Evolutionary conservation across 1,140 invertebrate genomes (phyloP), one percentile per base, ranked within the genome.

Genomic region (Drosophila sturtevanti): DNA sequence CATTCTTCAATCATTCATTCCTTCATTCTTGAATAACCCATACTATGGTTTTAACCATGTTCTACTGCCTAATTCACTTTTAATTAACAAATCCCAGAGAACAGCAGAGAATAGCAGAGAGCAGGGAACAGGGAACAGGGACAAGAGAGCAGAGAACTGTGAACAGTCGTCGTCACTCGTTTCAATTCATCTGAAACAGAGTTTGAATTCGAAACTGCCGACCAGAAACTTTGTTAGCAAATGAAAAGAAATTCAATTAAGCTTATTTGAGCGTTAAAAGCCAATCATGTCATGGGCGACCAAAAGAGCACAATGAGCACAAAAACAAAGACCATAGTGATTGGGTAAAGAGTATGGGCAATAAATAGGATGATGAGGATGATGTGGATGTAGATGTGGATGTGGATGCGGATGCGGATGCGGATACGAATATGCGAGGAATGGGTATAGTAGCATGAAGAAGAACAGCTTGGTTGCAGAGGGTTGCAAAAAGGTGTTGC

Each of bases 211-310:
- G 41, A 48, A 48, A 48, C 41, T 37, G 51, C 52, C 60, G 55
- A 70, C 34, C 51, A 72, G 72, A 87, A 90, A 90, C 86, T 81
- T 79, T 87, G 82, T 87, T 87, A 79, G 75, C 78, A 78, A 84
- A 81, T 77, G 78, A 79, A 90, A 90, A 84, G 89, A 91, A 91
- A 91, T 91, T 91, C 82, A 91, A 91, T 91, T 91, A 91, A 89
- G 90, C 90, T 91, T 91, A 91, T 91, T 91, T 91, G 90, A 91
- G 89, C 90, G 90, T 91, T 91, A 91, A 91, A 91, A 91, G 90
- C 90, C 90, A 91, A 91, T 91, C 90, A 86, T 86, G 89, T 82
- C 86, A 86, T 69, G 54, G 68, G 59, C 75, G 65, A 61, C 80
- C 59, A 89, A 84, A 89, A 80, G 27, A 56, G 82, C 71, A 87